These are phyloP conservation scores for Pitta sordida DNA, from an alignment of 2,113 vertebrate species.

Conservation along the genomic window DNA sequence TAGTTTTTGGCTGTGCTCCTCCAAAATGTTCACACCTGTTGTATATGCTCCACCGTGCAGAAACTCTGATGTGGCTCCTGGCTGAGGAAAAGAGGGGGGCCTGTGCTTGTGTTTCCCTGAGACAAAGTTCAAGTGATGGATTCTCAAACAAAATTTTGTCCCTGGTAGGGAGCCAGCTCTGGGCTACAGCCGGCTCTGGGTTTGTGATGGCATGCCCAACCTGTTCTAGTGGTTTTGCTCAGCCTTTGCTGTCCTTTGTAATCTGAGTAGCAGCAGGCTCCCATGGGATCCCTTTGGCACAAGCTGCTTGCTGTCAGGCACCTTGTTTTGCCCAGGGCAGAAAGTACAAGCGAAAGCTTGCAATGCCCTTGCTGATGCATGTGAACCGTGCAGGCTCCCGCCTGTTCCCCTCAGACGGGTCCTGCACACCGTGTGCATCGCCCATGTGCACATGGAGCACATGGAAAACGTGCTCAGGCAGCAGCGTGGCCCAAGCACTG, in stretches of 20 bases:
- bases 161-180: not conserved
- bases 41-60: accelerated
- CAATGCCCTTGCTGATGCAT: not conserved
- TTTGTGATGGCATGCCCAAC: not conserved
- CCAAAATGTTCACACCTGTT: accelerated
- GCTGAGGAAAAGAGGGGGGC: not conserved
- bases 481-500: not conserved
- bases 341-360: not conserved
- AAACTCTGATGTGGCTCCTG: not conserved
- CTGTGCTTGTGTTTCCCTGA: not conserved
- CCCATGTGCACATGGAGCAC: accelerated
- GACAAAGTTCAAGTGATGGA: not conserved
- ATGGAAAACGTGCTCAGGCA: accelerated
- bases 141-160: not conserved
- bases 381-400: accelerated
- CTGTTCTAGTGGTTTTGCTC: not conserved
- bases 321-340: not conserved
- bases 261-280: not conserved
- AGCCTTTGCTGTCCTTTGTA: not conserved
- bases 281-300: not conserved
- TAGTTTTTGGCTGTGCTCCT: not conserved
- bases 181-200: not conserved
- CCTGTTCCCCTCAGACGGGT: not conserved
- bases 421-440: accelerated
- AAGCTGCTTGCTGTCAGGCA: not conserved